Evolutionary conservation across 2,797 vertebrate genomes (phyloP).

Genomic region (Danio jaintianensis): DNA sequence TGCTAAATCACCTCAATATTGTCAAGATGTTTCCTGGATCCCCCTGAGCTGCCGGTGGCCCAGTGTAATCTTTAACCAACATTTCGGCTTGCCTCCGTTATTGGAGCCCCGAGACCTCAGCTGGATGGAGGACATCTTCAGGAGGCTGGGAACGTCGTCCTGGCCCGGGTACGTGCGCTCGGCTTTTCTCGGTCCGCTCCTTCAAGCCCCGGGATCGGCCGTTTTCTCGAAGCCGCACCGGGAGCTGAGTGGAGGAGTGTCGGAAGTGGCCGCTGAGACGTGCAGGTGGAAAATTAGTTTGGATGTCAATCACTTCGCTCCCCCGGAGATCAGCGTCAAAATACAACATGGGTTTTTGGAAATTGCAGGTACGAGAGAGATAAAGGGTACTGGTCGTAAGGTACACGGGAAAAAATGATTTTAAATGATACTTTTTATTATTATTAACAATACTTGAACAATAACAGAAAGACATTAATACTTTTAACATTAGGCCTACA

Average conservation of each 20-base stretch:
- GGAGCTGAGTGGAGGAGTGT: constrained; percentile 54
- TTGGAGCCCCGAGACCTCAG: constrained; percentile 65
- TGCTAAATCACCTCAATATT: constrained; percentile 44
- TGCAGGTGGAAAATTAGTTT: constrained; percentile 77
- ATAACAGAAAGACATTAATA: too few relatives aligned
- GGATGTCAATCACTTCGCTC: constrained; percentile 79
- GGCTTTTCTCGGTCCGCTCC: constrained; percentile 66
- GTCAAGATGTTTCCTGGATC: constrained; percentile 59
- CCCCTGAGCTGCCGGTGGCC: constrained; percentile 71
- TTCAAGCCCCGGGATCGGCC: constrained; percentile 54
- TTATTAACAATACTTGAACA: too few relatives aligned
- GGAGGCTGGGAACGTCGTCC: constrained; percentile 65
- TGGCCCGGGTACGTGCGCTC: constrained; percentile 71
- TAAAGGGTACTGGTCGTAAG: too few relatives aligned
- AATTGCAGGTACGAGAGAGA: constrained; percentile 72
- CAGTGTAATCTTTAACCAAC: constrained; percentile 68
- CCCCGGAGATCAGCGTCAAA: constrained; percentile 74
- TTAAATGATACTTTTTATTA: too few relatives aligned
- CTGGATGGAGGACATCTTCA: constrained; percentile 70
- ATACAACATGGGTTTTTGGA: constrained; percentile 74
- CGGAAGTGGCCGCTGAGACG: constrained; percentile 60
- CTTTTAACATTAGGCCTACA: too few relatives aligned
- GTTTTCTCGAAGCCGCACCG: constrained; percentile 56
- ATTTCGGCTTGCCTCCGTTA: constrained; percentile 71
- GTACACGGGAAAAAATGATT: too few relatives aligned